Percentiles rank a stretch among this genome's conserved stretches.
These are phyloP conservation scores for Synanthedon myopaeformis DNA, from an alignment of 2,888 invertebrate species.

Conservation along the genomic window DNA sequence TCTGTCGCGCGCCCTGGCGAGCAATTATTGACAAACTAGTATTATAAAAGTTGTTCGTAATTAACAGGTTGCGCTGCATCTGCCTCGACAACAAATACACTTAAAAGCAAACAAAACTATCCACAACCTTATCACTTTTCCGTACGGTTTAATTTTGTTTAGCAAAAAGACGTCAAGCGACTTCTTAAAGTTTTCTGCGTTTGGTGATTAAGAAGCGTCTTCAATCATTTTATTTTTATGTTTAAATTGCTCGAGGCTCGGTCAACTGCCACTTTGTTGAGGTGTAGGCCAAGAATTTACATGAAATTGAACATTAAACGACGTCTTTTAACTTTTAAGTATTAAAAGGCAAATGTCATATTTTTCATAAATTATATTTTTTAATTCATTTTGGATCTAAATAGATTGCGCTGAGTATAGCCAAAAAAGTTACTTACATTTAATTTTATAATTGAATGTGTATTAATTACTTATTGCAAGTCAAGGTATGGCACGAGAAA, in stretches of 20 bases:
- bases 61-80: constrained; percentile 51
- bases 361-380: not conserved
- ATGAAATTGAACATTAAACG: not conserved
- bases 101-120: too few relatives aligned
- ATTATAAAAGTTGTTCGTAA: constrained; percentile 44
- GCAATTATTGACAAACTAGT: constrained; percentile 53
- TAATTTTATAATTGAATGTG: too few relatives aligned
- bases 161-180: not conserved
- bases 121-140: not conserved
- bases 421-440: too few relatives aligned
- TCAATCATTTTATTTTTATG: constrained; percentile 27
- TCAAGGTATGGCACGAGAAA: too few relatives aligned
- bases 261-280: not conserved
- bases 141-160: constrained; percentile 8
- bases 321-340: not conserved
- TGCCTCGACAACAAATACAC: constrained; percentile 18
- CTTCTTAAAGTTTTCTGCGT: constrained; percentile 20
- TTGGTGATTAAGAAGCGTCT: constrained; percentile 35
- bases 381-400: too few relatives aligned
- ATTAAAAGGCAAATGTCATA: not conserved
- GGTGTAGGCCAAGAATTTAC: not conserved
- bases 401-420: too few relatives aligned
- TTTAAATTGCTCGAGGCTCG: constrained; percentile 20
- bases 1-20: constrained; percentile 40
- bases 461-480: too few relatives aligned